These are phyloP conservation scores for Mohoua ochrocephala DNA, from an alignment of 2,113 vertebrate species.

Conservation along the genomic window DNA sequence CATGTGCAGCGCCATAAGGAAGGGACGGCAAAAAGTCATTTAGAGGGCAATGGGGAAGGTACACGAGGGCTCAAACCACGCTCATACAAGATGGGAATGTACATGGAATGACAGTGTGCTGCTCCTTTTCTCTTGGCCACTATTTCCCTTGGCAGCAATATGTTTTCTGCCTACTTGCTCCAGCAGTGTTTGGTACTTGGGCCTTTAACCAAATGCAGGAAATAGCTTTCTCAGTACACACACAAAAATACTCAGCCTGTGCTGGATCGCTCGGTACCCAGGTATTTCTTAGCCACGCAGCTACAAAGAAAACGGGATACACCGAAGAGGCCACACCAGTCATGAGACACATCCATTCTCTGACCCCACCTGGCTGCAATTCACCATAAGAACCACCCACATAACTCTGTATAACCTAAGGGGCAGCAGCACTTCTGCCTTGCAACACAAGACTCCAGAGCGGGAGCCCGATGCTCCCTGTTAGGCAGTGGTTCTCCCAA, in stretches of 20 bases:
- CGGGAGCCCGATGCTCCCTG: background rate
- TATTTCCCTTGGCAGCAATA: background rate
- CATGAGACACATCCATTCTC: background rate
- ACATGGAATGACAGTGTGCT: background rate
- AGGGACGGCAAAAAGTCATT: background rate
- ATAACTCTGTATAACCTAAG: background rate
- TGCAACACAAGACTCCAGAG: background rate
- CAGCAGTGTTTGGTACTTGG: background rate
- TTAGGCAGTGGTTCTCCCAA: fast-evolving
- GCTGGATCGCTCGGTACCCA: background rate
- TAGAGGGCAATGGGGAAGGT: background rate
- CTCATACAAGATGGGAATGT: background rate
- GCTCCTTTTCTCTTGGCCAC: background rate
- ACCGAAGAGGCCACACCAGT: background rate
- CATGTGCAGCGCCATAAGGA: background rate
- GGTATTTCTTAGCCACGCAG: background rate
- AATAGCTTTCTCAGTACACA: background rate
- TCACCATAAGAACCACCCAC: background rate
- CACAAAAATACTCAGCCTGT: background rate
- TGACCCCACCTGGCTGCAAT: background rate
- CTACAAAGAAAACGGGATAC: background rate
- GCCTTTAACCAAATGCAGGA: background rate
- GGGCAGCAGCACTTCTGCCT: background rate
- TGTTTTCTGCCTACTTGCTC: background rate
- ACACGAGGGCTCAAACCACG: background rate